Percentiles rank a stretch among this genome's conserved stretches.
These are phyloP conservation scores for Zapus hudsonius DNA, from an alignment of 2,113 vertebrate species.

Conservation along the genomic window DNA sequence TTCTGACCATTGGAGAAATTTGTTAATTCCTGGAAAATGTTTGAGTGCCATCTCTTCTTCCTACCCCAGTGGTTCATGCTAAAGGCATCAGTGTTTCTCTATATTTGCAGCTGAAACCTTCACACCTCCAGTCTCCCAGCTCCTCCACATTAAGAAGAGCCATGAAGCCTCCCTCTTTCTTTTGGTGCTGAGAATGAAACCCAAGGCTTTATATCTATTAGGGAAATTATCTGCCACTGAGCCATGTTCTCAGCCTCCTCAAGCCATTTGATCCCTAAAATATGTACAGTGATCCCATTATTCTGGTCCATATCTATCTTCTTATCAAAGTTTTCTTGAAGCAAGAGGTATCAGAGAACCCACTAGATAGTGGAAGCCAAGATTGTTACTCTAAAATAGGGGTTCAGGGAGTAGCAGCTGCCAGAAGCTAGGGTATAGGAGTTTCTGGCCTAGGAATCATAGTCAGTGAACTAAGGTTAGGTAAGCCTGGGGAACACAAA, in stretches of 20 bases:
- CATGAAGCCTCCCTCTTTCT: not conserved
- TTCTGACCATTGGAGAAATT: not conserved
- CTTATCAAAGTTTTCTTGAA: conserved; percentile 1
- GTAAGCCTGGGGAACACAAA: not conserved
- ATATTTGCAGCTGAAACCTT: not conserved
- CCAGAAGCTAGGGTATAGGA: not conserved
- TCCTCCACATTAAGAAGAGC: not conserved
- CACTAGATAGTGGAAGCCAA: not conserved
- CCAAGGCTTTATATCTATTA: not conserved
- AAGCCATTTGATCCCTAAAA: not conserved
- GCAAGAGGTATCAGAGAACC: not conserved
- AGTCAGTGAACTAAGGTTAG: not conserved
- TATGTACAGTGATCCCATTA: not conserved
- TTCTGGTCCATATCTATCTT: conserved; percentile 1
- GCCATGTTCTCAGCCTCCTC: not conserved
- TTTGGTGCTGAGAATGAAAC: not conserved
- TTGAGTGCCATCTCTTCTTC: too few relatives aligned
- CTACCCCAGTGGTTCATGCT: not conserved
- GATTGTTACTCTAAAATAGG: not conserved
- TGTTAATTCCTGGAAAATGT: conserved; percentile 18
- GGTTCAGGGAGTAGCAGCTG: not conserved
- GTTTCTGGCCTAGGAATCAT: not conserved
- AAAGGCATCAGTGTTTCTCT: not conserved
- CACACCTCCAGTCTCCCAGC: not conserved
- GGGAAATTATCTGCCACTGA: not conserved